Conservation (phyloP, 2,113 vertebrate genomes). For the Danionella cerebrum region DNA sequence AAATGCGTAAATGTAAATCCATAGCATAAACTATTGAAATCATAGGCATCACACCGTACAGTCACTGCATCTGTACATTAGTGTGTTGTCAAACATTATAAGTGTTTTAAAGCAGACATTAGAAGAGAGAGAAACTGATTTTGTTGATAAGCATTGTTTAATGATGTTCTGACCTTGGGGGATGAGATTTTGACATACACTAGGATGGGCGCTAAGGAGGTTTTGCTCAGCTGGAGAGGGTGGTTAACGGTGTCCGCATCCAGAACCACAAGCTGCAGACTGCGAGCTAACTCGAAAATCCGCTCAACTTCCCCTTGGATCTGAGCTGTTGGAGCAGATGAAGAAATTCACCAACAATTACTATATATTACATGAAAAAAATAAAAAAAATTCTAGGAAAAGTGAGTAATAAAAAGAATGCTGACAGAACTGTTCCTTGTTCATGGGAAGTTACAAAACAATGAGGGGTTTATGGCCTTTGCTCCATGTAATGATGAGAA, state of each 20-base stretch:
- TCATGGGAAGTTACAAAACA: not conserved
- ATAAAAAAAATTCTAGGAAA: not conserved
- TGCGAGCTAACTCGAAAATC: slow-evolving; percentile 95
- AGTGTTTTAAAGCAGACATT: too few relatives aligned
- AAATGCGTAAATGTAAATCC: too few relatives aligned
- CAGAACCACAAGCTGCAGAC: slow-evolving; percentile 86
- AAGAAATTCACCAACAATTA: too few relatives aligned
- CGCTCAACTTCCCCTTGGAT: slow-evolving; percentile 97
- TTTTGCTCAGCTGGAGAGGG: slow-evolving; percentile 92
- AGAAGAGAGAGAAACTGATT: too few relatives aligned
- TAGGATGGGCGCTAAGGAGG: slow-evolving; percentile 89
- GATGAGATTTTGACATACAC: slow-evolving; percentile 97
- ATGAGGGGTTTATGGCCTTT: not conserved
- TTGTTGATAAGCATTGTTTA: not conserved
- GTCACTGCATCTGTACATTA: too few relatives aligned
- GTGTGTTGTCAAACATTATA: too few relatives aligned
- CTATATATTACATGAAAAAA: not conserved
- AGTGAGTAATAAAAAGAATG: not conserved
- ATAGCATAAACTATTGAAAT: too few relatives aligned
- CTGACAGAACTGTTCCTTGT: not conserved
- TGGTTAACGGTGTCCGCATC: slow-evolving; percentile 97
- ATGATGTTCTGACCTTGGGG: slow-evolving; percentile 72
- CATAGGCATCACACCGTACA: too few relatives aligned
- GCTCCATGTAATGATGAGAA: not conserved
- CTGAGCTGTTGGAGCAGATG: slow-evolving; percentile 72